Base-by-base conservation (phyloP, 2,888 invertebrate genomes). In the Linnaemya vulpina region DNA sequence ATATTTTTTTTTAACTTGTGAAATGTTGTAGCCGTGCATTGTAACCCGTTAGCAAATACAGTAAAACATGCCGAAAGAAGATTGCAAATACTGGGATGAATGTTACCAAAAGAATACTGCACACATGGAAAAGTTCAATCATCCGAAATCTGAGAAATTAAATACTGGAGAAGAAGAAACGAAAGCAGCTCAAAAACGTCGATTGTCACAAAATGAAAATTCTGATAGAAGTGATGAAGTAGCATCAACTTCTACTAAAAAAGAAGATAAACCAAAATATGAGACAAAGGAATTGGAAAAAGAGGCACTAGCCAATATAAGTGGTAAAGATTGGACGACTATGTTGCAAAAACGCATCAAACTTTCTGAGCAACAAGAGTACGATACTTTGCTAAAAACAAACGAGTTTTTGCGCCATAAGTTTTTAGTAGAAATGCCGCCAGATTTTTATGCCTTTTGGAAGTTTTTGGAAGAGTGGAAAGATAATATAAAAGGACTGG, bases 371-470 rank as follows among this genome's bases (percentile, higher is more conserved):
- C 87, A 91, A 87, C 88, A 88, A 58, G 93, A 89, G 87, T 91
- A 89, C 91, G 91, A 93, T 89, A 91, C 94, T 88, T 91, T 93
- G 68, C 92, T 93, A 30, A 91, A 92, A 65, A 93, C 94, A 87
- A 91, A 92, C 73, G 93, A 92, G 89, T 95, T 94, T 87, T 95
- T 97, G 65, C 94, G 95, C 88, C 93, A 95, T 75, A 94, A 96
- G 87, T 98, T 98, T 91, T 92, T 97, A 38, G 94, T 97, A 0
- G 94, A 96, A 84, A 97, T 98, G 97, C 98, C 98, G 0, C 91
- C 94, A n/a, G 98, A 98, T 92, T 98, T 98, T 91, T 98, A 95
- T 89, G 93, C 94, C 78, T 96, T 98, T 91, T 97, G 96, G 94
- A 94, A 96, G 63, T 96, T 96, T 89, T 95, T 97, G 84, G 93